Conservation (phyloP, 2,113 vertebrate species). For the Brevimyrus niger region DNA sequence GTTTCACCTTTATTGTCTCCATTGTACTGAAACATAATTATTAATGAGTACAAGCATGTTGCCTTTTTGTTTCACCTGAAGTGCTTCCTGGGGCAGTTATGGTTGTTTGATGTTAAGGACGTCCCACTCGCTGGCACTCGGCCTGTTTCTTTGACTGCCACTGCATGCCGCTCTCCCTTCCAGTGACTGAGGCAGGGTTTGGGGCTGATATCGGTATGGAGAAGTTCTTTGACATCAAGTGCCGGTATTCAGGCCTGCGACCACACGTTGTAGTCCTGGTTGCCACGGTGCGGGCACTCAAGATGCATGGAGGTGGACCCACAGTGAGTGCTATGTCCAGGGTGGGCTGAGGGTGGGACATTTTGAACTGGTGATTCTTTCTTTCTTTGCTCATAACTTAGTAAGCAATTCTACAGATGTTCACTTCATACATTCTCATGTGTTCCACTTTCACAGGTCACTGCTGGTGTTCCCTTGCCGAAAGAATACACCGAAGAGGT, state of each 20-base stretch:
- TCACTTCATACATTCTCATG: not conserved
- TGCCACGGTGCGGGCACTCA: constrained; percentile 86
- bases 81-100: not conserved
- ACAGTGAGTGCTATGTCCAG: constrained; percentile 58
- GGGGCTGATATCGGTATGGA: constrained; percentile 98
- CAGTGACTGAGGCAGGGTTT: constrained; percentile 96
- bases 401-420: not conserved
- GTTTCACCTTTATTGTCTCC: not conserved
- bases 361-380: not conserved
- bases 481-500: constrained; percentile 91
- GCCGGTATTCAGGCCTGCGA: constrained; percentile 81
- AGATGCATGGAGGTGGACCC: constrained; percentile 96
- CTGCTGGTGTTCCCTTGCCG: constrained; percentile 83
- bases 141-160: not conserved
- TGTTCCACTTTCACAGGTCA: constrained; percentile 64
- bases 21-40: not conserved
- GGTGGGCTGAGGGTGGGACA: not conserved
- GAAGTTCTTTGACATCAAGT: constrained; percentile 98
- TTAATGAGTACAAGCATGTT: not conserved
- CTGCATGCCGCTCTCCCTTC: constrained; percentile 16
- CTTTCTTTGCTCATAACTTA: not conserved
- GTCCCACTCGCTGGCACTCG: not conserved
- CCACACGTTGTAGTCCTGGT: constrained; percentile 93
- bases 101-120: not conserved
- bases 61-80: not conserved